These are phyloP conservation scores for Sweltsa coloradensis DNA, from an alignment of 1,140 invertebrate species.

Conservation along the genomic window DNA sequence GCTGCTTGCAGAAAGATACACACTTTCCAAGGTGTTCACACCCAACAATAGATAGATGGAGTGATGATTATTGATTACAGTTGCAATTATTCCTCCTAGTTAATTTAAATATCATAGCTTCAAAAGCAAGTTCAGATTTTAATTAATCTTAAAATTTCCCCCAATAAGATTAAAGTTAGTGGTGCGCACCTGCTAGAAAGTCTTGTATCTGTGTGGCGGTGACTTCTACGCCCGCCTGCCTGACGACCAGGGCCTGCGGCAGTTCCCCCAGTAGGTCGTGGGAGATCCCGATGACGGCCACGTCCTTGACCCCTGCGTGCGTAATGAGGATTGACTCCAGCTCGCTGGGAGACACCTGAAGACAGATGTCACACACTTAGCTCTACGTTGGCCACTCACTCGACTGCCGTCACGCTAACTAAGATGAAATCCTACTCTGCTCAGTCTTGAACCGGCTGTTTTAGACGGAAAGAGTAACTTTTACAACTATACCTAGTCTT, in stretches of 20 bases:
- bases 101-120: too few relatives aligned
- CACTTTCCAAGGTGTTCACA: too few relatives aligned
- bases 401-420: not conserved
- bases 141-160: too few relatives aligned
- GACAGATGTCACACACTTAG: not conserved
- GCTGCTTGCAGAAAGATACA: too few relatives aligned
- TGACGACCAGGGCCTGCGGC: constrained; percentile 49
- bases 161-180: too few relatives aligned
- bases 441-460: not conserved
- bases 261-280: constrained; percentile 42
- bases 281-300: constrained; percentile 52
- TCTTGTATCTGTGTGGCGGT: constrained; percentile 33
- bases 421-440: too few relatives aligned
- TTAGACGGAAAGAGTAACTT: not conserved
- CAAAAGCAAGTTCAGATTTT: too few relatives aligned
- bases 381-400: not conserved
- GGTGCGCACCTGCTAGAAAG: constrained; percentile 30
- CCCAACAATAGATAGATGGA: too few relatives aligned
- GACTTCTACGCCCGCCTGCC: constrained; percentile 21
- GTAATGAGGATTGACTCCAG: constrained; percentile 50
- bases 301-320: constrained; percentile 49
- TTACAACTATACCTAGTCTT: not conserved
- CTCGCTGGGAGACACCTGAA: constrained; percentile 16
- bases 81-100: too few relatives aligned
- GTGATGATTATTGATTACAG: too few relatives aligned